Base-by-base conservation (phyloP, 2,797 vertebrate genomes). In the Acrossocheilus wenchowensis region DNA sequence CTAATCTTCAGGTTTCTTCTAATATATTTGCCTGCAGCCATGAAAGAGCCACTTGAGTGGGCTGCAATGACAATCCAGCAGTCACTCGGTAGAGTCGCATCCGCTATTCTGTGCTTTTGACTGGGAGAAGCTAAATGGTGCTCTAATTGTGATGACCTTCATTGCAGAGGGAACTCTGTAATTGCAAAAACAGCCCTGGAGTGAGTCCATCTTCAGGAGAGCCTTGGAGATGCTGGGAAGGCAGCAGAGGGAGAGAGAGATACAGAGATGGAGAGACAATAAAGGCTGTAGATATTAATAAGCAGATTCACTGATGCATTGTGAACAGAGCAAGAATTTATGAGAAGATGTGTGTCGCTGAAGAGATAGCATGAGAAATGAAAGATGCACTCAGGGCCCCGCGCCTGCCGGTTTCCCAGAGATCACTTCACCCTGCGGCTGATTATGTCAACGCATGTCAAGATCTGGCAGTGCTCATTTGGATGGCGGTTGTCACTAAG, bases 31-130 rank as follows among this genome's bases (percentile, higher is more conserved):
- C 95, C 95, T 93, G 62, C 94, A 94, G 94, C 94, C 92, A 90
- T 94, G 96, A 96, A 95, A 95, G 94, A 95, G 91, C 95, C 96
- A 97, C 97, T 97, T 95, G 94, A 95, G 94, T 93, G 91, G 89
- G 89, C 92, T 91, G 69, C 34, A 85, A 89, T 90, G 94, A 92
- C 89, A 86, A 92, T 78, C 91, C 39, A 21, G 93, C 94, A 94
- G 94, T 94, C 94, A 94, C 90, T 90, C 91, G 82, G 91, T 82
- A 90, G 95, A 95, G 97, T 96, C 95, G 94, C 93, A 90, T 83
- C 57, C 41, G 60, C 84, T 93, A 95, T 97, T 96, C 96, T 90
- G 90, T 95, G 92, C 93, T 96, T 96, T 95, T 95, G 92, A 92
- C 92, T 83, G 57, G 88, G 93, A 94, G 96, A 96, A 95, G 93